These are phyloP conservation scores for Polydesmus complanatus DNA, from an alignment of 2,888 invertebrate genomes.

Conservation along the genomic window DNA sequence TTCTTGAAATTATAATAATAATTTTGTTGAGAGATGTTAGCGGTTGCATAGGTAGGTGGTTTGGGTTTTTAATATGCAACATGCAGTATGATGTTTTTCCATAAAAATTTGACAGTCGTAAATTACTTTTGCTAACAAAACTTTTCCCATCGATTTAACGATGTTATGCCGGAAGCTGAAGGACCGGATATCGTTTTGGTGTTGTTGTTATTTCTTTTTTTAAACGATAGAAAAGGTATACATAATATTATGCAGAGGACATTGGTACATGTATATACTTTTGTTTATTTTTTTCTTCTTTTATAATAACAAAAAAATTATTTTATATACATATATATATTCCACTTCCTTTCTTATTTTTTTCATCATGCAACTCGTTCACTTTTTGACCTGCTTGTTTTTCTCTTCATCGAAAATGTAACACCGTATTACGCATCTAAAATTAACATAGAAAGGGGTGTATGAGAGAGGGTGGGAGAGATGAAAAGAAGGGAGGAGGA, in stretches of 20 bases:
- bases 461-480: no score
- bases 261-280: background rate
- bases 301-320: background rate
- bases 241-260: no score
- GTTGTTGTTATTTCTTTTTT: no score
- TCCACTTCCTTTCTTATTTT: background rate
- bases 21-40: no score
- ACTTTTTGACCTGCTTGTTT: background rate
- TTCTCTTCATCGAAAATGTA: background rate
- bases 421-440: background rate
- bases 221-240: background rate
- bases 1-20: no score
- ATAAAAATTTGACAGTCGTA: no score
- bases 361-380: background rate
- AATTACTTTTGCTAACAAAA: background rate
- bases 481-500: no score
- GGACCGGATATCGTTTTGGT: background rate
- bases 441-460: no score
- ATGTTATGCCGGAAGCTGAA: background rate
- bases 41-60: no score
- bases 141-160: background rate
- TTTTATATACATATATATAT: no score
- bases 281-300: background rate
- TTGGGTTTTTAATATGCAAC: no score
- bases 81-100: no score